These are phyloP conservation scores for Drosophila lacteicornis DNA, from an alignment of 1,140 invertebrate genomes.

Conservation along the genomic window DNA sequence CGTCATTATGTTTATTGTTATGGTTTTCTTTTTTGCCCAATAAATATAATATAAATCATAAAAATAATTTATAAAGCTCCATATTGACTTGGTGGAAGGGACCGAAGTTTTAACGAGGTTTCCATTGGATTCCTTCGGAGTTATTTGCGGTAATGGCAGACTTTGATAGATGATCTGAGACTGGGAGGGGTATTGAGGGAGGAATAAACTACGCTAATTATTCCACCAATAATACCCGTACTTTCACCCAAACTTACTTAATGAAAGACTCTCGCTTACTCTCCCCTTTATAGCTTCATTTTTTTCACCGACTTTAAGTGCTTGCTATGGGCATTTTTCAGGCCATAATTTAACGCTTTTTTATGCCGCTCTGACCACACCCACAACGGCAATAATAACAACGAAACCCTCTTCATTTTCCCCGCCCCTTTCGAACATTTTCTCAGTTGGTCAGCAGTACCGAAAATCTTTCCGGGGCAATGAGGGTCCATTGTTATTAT, in stretches of 20 bases:
- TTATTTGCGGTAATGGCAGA: conserved; percentile 37
- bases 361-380: conserved; percentile 56
- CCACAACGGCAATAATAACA: conserved; percentile 41
- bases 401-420: conserved; percentile 44
- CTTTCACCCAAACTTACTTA: conserved; percentile 7
- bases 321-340: conserved; percentile 47
- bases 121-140: conserved; percentile 19
- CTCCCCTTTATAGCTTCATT: conserved; percentile 3
- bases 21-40: conserved; percentile 61
- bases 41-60: conserved; percentile 76
- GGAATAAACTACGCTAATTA: background rate
- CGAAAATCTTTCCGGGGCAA: conserved; percentile 36
- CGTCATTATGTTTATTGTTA: conserved; percentile 72
- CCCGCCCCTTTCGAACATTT: background rate
- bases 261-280: conserved; percentile 25
- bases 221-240: background rate
- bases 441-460: conserved; percentile 41
- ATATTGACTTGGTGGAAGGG: conserved; percentile 24
- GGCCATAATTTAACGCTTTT: conserved; percentile 67
- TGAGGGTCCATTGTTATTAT: conserved; percentile 73
- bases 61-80: conserved; percentile 69
- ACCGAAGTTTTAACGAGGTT: conserved; percentile 32
- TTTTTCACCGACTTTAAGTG: conserved; percentile 30
- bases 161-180: conserved; percentile 30
- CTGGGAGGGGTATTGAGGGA: background rate